Base-by-base conservation (phyloP, 2,113 vertebrate genomes). In the Limanda limanda region DNA sequence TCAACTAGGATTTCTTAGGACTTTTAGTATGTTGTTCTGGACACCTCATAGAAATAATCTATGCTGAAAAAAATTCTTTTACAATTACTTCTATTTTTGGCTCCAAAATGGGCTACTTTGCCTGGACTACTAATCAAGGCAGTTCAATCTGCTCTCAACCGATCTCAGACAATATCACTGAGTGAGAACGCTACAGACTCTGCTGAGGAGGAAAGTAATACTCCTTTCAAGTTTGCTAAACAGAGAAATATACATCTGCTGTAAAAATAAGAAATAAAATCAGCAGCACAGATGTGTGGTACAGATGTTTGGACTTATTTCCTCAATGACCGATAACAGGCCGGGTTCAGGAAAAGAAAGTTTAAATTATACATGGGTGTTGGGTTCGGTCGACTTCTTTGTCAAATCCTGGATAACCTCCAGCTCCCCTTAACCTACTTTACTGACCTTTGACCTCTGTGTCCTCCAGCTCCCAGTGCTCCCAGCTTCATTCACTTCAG, bases 401-500 rank as follows among this genome's bases (percentile, higher is more conserved):
- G n/a, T n/a, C n/a, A n/a, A n/a, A n/a, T n/a, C 48, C 17, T 18
- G 15, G 6, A 18, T 20, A 51, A n/a, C 18, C 48, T n/a, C 20
- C 51, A 54, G 6, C 45, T 27, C 12, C 45, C 23, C 11, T 21
- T 14, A 67, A 9, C 31, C 8, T 31, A 3, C 0, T 66, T 45
- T 42, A n/a, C 55, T 68, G 15, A 75, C 60, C 56, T 82, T 35
- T 78, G 66, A 73, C 74, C 24, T 70, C 23, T 67, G 15, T 37
- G 1, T 61, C 6, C 63, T 18, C 0, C 92, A 99, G 98, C 97
- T 68, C 98, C 98, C 85, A 98, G 97, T 0, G 94, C 96, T n/a
- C 98, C 98, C 0, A 90, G 96, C 84, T 95, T 94, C 9, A 96
- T 99, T 87, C 95, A 95, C 61, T 99, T 99, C 94, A 98, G 97